These are phyloP conservation scores for Xiphophorus couchianus DNA, from an alignment of 2,113 vertebrate species.

Conservation along the genomic window DNA sequence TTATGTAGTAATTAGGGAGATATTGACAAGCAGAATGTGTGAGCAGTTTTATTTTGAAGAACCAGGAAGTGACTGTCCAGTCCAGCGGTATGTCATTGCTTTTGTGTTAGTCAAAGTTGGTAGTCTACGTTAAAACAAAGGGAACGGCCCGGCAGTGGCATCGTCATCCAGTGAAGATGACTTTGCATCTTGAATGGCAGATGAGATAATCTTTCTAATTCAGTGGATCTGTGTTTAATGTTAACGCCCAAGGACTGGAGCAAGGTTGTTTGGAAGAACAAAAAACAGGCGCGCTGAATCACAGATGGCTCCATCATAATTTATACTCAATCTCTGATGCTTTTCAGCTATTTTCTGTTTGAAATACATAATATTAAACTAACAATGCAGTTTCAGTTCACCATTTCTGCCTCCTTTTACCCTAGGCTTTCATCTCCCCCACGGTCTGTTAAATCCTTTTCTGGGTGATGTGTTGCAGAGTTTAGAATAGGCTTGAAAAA, in stretches of 20 bases:
- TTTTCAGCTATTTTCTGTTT: background rate
- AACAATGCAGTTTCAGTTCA: background rate
- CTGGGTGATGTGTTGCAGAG: conserved; percentile 27
- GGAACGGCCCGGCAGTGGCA: conserved; percentile 49
- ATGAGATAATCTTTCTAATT: conserved; percentile 67
- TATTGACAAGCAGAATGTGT: background rate
- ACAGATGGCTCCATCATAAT: background rate
- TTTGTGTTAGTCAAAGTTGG: conserved; percentile 32
- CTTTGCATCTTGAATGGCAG: conserved; percentile 70
- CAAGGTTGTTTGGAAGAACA: conserved; percentile 24
- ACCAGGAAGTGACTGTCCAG: background rate
- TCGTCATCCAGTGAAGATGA: conserved; percentile 60
- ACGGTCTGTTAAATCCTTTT: conserved; percentile 21
- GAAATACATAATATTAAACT: background rate
- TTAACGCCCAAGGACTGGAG: conserved; percentile 21
- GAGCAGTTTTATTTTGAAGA: background rate
- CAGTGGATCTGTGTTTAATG: conserved; percentile 52
- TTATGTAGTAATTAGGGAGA: background rate
- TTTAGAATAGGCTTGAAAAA: conserved; percentile 45
- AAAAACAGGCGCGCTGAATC: conserved; percentile 25
- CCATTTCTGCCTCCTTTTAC: background rate
- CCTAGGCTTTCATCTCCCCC: conserved; percentile 24
- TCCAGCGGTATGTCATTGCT: background rate
- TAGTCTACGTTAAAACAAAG: conserved; percentile 38
- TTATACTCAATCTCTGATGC: background rate